Percentiles rank a stretch among this genome's conserved stretches.
phyloP scores from a whole-genome alignment of 1,140 invertebrate species.

The Heliconius congener region DNA sequence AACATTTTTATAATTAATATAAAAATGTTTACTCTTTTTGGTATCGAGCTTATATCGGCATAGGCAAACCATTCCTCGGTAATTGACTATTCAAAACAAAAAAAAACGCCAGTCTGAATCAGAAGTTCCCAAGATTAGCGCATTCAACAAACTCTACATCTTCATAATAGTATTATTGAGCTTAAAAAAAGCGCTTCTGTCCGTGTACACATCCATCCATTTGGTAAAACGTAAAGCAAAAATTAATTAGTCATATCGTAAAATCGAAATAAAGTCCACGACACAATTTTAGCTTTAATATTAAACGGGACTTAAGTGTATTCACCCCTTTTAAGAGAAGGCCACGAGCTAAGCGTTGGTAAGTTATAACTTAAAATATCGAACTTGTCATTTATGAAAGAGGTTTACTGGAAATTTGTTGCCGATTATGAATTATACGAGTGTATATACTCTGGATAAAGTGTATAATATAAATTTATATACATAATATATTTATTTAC shows the following conservation, averaged over 20 bases:
- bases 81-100: too few species aligned
- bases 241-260: not conserved
- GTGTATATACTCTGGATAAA: not conserved
- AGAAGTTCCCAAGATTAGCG: too few species aligned
- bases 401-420: not conserved
- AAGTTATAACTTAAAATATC: slow-evolving; percentile 46
- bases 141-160: too few species aligned
- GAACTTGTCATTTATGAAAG: not conserved
- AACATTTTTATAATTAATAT: too few species aligned
- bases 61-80: too few species aligned
- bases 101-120: too few species aligned
- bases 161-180: too few species aligned
- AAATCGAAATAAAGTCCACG: slow-evolving; percentile 21
- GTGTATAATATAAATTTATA: slow-evolving; percentile 25
- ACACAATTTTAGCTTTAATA: slow-evolving; percentile 48
- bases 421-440: not conserved
- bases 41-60: too few species aligned
- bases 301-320: slow-evolving; percentile 61
- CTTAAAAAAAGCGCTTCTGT: too few species aligned
- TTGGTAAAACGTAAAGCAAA: not conserved
- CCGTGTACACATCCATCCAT: not conserved
- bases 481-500: too few species aligned
- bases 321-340: slow-evolving; percentile 75
- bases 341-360: slow-evolving; percentile 52
- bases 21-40: too few species aligned